Percentiles rank a stretch among this genome's conserved stretches.
Evolutionary conservation across 1,140 invertebrate genomes (phyloP).

Genomic region (Platyura marginata): DNA sequence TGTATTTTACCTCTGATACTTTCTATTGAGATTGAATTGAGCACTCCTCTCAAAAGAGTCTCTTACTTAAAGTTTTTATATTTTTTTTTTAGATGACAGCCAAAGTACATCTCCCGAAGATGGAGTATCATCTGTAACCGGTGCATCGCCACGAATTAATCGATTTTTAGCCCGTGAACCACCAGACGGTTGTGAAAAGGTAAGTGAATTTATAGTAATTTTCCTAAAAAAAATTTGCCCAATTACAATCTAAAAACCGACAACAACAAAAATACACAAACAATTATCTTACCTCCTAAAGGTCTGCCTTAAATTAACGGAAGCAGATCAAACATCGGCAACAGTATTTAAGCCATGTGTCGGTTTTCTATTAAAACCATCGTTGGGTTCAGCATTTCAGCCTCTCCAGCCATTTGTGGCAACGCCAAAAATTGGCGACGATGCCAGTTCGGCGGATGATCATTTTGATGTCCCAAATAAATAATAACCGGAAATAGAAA

Average conservation of each 20-base stretch:
- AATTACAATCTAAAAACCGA: no score
- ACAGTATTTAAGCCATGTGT: conserved; percentile 39
- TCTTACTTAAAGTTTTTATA: no score
- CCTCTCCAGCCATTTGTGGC: conserved; percentile 37
- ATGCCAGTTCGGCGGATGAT: neutral
- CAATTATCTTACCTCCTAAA: no score
- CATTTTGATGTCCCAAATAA: neutral
- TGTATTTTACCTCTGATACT: no score
- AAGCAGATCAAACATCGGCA: conserved; percentile 18
- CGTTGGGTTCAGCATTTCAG: conserved; percentile 64
- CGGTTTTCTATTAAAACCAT: conserved; percentile 60
- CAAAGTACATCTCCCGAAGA: conserved; percentile 13
- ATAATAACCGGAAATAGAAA: no score
- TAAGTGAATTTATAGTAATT: conserved; percentile 22
- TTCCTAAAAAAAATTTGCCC: no score
- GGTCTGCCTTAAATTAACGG: conserved; percentile 3
- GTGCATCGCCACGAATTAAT: conserved; percentile 66
- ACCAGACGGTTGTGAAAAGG: conserved; percentile 74
- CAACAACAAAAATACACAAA: no score
- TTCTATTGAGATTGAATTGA: no score
- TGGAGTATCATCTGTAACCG: conserved; percentile 19
- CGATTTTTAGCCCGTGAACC: conserved; percentile 68
- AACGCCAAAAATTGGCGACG: neutral
- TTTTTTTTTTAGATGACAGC: conserved; percentile 3
- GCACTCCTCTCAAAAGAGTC: no score